Evolutionary conservation across 2,797 vertebrate genomes (phyloP).

Genomic region (Zalophus californianus): DNA sequence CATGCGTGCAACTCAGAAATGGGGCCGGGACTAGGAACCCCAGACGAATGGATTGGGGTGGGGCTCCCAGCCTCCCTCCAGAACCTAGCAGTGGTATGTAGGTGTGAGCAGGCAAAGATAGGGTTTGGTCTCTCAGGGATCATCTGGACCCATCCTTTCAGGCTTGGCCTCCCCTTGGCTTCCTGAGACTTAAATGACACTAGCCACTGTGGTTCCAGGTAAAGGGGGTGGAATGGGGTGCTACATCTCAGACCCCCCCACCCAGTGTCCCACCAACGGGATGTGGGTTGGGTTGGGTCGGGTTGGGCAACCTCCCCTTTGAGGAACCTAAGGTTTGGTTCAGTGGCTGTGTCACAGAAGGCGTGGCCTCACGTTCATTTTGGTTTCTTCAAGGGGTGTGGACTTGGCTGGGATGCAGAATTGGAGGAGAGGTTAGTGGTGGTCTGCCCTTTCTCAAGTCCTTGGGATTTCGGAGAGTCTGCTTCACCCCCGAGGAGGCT

Average conservation of each 20-base stretch:
- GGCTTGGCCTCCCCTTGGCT: neutral
- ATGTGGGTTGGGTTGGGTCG: conserved; percentile 80
- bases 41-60: conserved; percentile 58
- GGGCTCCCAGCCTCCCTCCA: neutral
- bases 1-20: conserved; percentile 62
- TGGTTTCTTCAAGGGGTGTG: neutral
- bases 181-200: neutral
- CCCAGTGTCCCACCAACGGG: conserved; percentile 70
- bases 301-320: conserved; percentile 78
- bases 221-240: neutral
- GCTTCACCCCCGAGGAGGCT: neutral
- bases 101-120: neutral
- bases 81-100: neutral
- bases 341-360: conserved; percentile 80
- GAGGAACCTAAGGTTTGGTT: conserved; percentile 74
- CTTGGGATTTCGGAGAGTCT: neutral
- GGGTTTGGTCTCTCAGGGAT: neutral
- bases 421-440: neutral
- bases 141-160: neutral
- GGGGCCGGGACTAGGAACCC: conserved; percentile 50
- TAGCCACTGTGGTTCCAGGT: neutral
- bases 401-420: neutral
- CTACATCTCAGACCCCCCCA: neutral
- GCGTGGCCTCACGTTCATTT: neutral
- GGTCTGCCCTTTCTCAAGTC: neutral